phyloP scores from a whole-genome alignment of 2,113 vertebrate genomes.

The Scatophagus argus region DNA sequence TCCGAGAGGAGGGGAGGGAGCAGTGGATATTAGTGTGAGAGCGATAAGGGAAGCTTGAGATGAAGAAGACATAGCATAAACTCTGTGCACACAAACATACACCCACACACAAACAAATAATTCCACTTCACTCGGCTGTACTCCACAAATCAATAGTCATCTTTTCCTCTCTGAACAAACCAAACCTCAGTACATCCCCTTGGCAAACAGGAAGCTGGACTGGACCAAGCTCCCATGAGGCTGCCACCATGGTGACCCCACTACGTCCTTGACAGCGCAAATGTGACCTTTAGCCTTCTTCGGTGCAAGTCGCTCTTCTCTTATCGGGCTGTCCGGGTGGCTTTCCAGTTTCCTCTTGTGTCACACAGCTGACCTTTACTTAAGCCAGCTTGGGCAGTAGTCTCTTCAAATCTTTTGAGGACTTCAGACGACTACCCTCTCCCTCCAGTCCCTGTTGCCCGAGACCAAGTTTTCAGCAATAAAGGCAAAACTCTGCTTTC shows the following conservation, averaged over 20 bases:
- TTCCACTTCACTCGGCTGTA: constrained; percentile 36
- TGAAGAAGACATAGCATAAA: constrained; percentile 37
- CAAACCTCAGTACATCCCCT: constrained; percentile 18
- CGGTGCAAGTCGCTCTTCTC: background rate
- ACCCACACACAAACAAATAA: constrained; percentile 52
- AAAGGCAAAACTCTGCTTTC: background rate
- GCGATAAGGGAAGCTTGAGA: constrained; percentile 41
- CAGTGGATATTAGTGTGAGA: constrained; percentile 47
- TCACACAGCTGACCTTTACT: constrained; percentile 69
- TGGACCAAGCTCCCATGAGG: constrained; percentile 31
- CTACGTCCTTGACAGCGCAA: constrained; percentile 43
- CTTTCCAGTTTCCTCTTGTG: constrained; percentile 21
- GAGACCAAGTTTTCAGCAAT: constrained; percentile 9
- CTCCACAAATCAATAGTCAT: constrained; percentile 66
- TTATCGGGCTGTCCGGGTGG: constrained; percentile 45
- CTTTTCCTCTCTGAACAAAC: constrained; percentile 31
- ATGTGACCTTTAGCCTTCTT: constrained; percentile 68
- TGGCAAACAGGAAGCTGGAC: constrained; percentile 44
- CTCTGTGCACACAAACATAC: constrained; percentile 30
- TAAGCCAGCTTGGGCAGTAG: constrained; percentile 41
- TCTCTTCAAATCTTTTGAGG: constrained; percentile 19
- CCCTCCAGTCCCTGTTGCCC: background rate
- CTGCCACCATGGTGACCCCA: constrained; percentile 38
- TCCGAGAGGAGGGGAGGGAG: background rate
- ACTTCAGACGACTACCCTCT: constrained; percentile 3